Percentiles rank a stretch among this genome's conserved stretches.
Evolutionary conservation across 2,113 vertebrate species (phyloP).

Genomic region (Callospermophilus lateralis): DNA sequence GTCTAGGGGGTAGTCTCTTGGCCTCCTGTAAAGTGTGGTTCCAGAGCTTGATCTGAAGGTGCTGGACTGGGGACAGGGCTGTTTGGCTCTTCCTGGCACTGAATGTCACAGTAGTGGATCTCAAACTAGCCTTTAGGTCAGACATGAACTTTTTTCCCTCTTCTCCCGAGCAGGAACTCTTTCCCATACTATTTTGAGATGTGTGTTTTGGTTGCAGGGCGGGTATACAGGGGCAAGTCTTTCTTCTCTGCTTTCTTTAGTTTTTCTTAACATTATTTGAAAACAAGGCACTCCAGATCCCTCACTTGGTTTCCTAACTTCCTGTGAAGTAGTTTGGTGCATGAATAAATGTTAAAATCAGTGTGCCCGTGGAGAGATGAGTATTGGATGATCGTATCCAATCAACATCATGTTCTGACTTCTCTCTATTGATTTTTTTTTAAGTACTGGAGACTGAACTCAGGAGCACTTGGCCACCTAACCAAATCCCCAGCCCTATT

Average conservation of each 20-base stretch:
- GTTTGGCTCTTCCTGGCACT: background rate
- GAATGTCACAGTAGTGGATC: background rate
- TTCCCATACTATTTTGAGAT: background rate
- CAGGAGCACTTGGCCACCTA: no score
- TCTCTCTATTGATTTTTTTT: background rate
- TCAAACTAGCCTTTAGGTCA: background rate
- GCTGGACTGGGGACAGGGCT: background rate
- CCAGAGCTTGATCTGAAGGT: background rate
- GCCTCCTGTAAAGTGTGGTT: background rate
- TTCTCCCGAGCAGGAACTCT: background rate
- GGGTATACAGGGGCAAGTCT: background rate
- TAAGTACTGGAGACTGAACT: no score
- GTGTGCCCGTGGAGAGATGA: rapidly evolving
- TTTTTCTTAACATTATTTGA: background rate
- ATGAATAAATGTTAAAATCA: background rate
- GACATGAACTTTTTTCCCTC: background rate
- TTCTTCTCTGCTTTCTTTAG: background rate
- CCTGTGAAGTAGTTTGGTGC: background rate
- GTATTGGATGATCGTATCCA: background rate
- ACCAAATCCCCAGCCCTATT: no score
- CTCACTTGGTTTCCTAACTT: background rate
- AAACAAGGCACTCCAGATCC: background rate
- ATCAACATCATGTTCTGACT: background rate
- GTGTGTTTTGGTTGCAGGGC: background rate
- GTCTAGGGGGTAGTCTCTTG: background rate